Base-by-base conservation (phyloP, 2,888 invertebrate genomes). In the Herminia tarsipennalis region DNA sequence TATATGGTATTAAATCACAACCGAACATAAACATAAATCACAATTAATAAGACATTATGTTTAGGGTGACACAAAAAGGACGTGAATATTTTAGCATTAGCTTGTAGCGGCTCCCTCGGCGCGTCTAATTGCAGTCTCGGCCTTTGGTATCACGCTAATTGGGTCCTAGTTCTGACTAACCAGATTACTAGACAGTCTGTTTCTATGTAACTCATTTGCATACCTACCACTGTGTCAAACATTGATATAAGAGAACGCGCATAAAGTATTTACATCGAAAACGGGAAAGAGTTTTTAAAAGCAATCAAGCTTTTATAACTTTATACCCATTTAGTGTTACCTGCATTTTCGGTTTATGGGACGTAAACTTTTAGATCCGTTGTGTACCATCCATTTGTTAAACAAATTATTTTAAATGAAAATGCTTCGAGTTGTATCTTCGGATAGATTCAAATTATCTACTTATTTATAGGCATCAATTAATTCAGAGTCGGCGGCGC, bases 391-490 rank as follows among this genome's bases (percentile, higher is more conserved):
- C 45, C 35, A 47, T 55, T 53, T 50, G 34, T 55, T 47, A 43
- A 50, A 66, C 44, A 58, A 60, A 58, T 56, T 52, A 40, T 28
- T 34, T 13, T 34, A 53, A 60, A 66, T 66, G 47, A 56, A 58
- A 52, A 56, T 56, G 61, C 61, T 59, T 37, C 48, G 49, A 49
- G 44, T 38, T 40, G 55, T 56, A 49, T 60, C 58, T 69, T 53
- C 28, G 39, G 46, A 54, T 63, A 45, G 28, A 62, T 70, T 66
- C 42, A 64, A 66, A 71, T 65, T 56, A 70, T 61, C 58, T 65
- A 47, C 57, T 62, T 66, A 72, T 68, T 76, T 75, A 78, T 73
- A 43, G 57, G 38, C 51, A 53, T 65, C 72, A 70, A 79, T 79
- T 75, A 75, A 70, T 63, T 68, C 57, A 20, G 49, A 39, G 49